These are phyloP conservation scores for Casuarius casuarius DNA, from an alignment of 2,113 vertebrate genomes.

Conservation along the genomic window DNA sequence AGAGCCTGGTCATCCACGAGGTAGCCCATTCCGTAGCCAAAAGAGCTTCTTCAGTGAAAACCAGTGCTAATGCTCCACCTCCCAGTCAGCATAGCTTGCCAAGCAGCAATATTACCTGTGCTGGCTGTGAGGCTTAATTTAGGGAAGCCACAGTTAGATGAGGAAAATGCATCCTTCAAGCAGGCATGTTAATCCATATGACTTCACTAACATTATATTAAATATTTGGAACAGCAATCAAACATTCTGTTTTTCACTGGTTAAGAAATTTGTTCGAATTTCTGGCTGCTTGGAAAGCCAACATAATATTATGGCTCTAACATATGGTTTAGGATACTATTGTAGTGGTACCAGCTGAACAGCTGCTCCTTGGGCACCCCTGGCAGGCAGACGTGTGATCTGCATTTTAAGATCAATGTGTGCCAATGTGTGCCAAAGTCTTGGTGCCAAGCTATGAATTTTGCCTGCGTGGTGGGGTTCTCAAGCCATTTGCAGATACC, in stretches of 20 bases:
- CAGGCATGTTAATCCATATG: not conserved
- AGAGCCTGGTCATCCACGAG: fast-evolving
- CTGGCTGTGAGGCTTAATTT: not conserved
- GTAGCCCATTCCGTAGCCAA: not conserved
- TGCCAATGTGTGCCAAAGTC: not conserved
- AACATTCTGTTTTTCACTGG: not conserved
- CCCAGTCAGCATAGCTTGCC: fast-evolving
- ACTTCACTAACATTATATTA: not conserved
- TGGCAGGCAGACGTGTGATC: fast-evolving
- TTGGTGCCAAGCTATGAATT: not conserved
- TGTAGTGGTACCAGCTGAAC: not conserved
- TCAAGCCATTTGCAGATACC: not conserved
- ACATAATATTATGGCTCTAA: not conserved
- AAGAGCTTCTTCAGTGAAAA: not conserved
- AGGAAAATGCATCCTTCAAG: not conserved
- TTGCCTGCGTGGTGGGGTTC: not conserved
- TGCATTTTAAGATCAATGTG: not conserved
- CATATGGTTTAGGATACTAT: not conserved
- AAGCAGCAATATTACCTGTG: fast-evolving
- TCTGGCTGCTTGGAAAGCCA: not conserved
- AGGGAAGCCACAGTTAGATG: not conserved
- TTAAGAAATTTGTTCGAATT: not conserved
- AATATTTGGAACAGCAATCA: not conserved
- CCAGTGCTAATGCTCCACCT: not conserved
- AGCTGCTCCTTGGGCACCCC: not conserved